Evolutionary conservation across 2,797 vertebrate genomes (phyloP), one percentile per base, ranked within the genome.

Genomic region (Mus spretus): DNA sequence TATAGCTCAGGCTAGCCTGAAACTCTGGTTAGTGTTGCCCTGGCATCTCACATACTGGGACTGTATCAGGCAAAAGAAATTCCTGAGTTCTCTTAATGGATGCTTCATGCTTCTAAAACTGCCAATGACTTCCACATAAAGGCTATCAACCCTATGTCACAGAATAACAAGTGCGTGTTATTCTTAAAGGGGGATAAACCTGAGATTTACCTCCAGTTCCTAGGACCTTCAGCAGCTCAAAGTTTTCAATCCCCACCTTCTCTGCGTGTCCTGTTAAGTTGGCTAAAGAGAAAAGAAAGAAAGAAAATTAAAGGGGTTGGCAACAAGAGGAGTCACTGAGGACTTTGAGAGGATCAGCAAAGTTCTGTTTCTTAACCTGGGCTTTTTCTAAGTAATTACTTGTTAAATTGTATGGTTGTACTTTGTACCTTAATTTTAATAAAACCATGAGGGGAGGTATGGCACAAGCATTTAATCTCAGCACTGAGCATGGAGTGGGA

Each of bases 191-290:
- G 31, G 3, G 61, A 94, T 78, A 91, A 85, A 94, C 14, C 88
- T 92, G 63, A 78, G 78, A 96, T 99, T 99, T 98, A 99, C 99
- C 99, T 99, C 99, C 99, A 91, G 99, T 99, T 98, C 99, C 99
- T 95, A 99, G 98, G 92, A 99, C 99, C 98, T 99, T 99, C 90
- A 99, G 98, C 3, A 99, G 99, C 98, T 99, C 99, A 96, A 99
- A 99, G 98, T 99, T 99, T 98, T 99, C 99, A 96, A 99, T 99
- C 97, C 99, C 99, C 97, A 99, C 99, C 95, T 99, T 99, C 98
- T 99, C 99, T 74, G 99, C 98, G 75, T 99, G 99, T 97, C 99
- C 99, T 17, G 99, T 99, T 98, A 99, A 98, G 98, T 99, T 99
- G 95, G 99, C 99, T 99, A 98, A 75, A 97, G 97, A 97, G 88